phyloP scores from a whole-genome alignment of 2,113 vertebrate genomes.

The Cygnus atratus region DNA sequence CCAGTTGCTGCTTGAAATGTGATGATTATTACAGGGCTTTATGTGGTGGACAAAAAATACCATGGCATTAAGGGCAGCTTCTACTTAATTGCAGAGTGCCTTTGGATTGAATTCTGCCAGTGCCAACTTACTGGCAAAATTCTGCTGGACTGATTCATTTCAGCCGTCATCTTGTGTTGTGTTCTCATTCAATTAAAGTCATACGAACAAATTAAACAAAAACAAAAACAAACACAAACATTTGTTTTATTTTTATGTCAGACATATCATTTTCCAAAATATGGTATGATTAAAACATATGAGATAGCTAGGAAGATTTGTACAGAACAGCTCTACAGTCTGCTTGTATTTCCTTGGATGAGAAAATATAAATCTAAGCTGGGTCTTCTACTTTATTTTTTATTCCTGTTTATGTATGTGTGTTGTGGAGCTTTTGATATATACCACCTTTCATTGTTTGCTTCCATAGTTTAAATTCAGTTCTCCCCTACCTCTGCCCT shows the following conservation, averaged over 20 bases:
- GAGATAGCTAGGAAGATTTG: not conserved
- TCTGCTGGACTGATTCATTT: not conserved
- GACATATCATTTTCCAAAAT: not conserved
- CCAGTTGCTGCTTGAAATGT: not conserved
- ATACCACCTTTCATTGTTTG: not conserved
- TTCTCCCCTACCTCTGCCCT: not conserved
- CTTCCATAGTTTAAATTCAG: not conserved
- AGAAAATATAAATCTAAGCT: conserved; percentile 9
- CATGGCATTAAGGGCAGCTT: not conserved
- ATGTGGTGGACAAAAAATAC: not conserved
- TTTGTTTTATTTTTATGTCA: conserved; percentile 17
- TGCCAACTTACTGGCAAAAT: not conserved
- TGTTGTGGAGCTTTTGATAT: not conserved
- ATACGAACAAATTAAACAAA: conserved; percentile 32
- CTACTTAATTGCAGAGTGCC: not conserved
- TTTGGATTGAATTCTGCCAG: accelerated
- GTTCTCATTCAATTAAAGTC: conserved; percentile 10
- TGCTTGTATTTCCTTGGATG: not conserved
- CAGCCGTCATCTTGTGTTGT: not conserved
- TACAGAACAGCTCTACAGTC: not conserved
- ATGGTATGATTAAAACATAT: conserved; percentile 27
- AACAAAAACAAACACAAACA: conserved; percentile 16
- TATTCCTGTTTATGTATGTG: not conserved
- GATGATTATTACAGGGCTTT: not conserved
- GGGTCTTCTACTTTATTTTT: not conserved